Conservation (phyloP, 1,140 invertebrate species). For the Mercenaria mercenaria region DNA sequence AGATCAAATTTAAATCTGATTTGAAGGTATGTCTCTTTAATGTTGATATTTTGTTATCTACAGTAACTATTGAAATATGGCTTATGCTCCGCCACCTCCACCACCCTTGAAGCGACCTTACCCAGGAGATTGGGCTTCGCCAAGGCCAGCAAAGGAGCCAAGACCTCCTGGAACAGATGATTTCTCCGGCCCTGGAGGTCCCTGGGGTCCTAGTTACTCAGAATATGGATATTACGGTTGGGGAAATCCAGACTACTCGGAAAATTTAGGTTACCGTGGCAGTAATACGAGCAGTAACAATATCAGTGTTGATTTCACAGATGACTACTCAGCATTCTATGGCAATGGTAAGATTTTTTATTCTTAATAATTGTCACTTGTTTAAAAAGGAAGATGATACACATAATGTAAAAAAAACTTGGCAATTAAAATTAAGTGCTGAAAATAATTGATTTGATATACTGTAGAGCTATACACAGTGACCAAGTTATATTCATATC, state of each 20-base stretch:
- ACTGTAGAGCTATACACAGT: too few relatives aligned
- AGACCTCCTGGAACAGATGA: conserved; percentile 1
- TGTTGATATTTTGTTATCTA: neutral
- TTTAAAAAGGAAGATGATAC: too few relatives aligned
- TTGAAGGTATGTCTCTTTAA: too few relatives aligned
- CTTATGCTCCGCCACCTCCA: conserved; percentile 3
- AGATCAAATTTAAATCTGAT: too few relatives aligned
- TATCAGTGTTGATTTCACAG: conserved; percentile 38
- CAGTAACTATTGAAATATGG: conserved; percentile 13
- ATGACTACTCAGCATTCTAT: conserved; percentile 50
- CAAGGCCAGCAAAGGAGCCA: conserved; percentile 43
- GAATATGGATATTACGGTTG: neutral
- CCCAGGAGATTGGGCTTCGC: neutral
- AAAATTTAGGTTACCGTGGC: neutral
- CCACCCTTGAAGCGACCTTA: conserved; percentile 2
- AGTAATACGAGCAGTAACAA: neutral
- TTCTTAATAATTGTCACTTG: too few relatives aligned
- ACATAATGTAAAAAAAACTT: too few relatives aligned
- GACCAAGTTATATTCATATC: too few relatives aligned
- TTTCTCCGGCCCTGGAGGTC: neutral
- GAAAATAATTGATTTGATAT: too few relatives aligned
- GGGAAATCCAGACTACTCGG: neutral
- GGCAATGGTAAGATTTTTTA: conserved; percentile 35
- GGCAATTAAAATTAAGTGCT: too few relatives aligned
- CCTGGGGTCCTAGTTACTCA: neutral